phyloP scores from a whole-genome alignment of 2,113 vertebrate species.

The Azemiops feae region DNA sequence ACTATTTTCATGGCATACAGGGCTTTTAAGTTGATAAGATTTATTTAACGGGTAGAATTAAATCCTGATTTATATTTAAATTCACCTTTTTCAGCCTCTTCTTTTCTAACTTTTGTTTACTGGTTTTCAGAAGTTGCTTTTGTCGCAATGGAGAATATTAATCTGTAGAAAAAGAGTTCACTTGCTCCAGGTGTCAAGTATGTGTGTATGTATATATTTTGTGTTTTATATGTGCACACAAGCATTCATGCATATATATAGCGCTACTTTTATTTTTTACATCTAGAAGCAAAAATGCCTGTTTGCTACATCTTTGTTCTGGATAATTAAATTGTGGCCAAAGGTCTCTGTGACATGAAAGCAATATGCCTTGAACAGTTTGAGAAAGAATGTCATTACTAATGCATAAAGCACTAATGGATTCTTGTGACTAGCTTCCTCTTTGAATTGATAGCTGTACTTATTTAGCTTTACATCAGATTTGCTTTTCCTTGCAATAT shows the following conservation, averaged over 20 bases:
- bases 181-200: constrained; percentile 70
- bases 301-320: constrained; percentile 41
- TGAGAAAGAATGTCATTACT: constrained; percentile 1
- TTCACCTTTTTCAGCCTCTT: constrained; percentile 67
- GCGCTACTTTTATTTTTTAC: constrained; percentile 64
- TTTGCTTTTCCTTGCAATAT: constrained; percentile 65
- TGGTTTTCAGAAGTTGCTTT: constrained; percentile 62
- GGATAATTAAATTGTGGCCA: constrained; percentile 40
- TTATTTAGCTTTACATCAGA: constrained; percentile 67
- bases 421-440: constrained; percentile 44
- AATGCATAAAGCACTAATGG: constrained; percentile 34
- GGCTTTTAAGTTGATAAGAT: constrained; percentile 64
- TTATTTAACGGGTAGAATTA: constrained; percentile 62
- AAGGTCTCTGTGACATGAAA: constrained; percentile 66
- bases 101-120: constrained; percentile 74
- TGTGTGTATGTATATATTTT: constrained; percentile 53
- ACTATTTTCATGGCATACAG: constrained; percentile 59
- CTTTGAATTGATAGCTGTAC: constrained; percentile 51
- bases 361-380: constrained; percentile 71
- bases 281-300: constrained; percentile 60
- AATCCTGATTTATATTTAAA: constrained; percentile 69
- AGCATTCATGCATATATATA: constrained; percentile 66
- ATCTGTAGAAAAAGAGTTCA: constrained; percentile 64
- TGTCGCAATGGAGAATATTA: constrained; percentile 64
- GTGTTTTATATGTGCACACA: constrained; percentile 22